Evolutionary conservation across 2,888 invertebrate genomes (phyloP).

Genomic region (Exocentrus adspersus): DNA sequence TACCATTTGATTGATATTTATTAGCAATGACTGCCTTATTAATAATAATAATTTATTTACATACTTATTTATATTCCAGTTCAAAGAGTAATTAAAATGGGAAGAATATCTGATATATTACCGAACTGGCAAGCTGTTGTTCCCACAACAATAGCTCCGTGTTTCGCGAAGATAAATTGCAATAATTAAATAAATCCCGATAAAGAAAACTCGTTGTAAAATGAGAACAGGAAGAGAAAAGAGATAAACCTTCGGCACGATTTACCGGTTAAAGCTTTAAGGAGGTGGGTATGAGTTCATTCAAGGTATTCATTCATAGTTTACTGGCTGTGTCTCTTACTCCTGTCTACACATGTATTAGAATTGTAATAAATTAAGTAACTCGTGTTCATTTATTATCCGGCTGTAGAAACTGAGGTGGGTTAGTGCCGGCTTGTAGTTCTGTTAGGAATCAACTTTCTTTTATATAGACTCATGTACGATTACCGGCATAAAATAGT

Average conservation of each 20-base stretch:
- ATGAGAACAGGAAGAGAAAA: conserved; percentile 35
- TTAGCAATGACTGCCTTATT: background rate
- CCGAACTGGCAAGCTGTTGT: conserved; percentile 7
- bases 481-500: background rate
- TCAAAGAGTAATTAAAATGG: conserved; percentile 9
- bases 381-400: conserved; percentile 20
- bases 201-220: conserved; percentile 25
- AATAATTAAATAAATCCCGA: conserved; percentile 23
- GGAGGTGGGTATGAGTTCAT: conserved; percentile 21
- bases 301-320: conserved; percentile 25
- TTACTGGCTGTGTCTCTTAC: conserved; percentile 26
- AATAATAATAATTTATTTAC: conserved; percentile 9
- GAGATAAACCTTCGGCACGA: conserved; percentile 26
- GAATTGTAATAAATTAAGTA: conserved; percentile 26
- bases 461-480: background rate
- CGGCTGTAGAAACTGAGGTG: conserved; percentile 15
- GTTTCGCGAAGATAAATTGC: conserved; percentile 23
- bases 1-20: too few species aligned
- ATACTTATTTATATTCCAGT: too few species aligned
- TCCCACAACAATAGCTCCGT: conserved; percentile 24
- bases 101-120: conserved; percentile 20
- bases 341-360: conserved; percentile 26
- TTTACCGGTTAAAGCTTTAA: conserved; percentile 18
- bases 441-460: conserved; percentile 2
- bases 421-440: conserved; percentile 3